Base-by-base conservation (phyloP, 53 echinoderm and acorn worm species). In the Paelopatides confundens region DNA sequence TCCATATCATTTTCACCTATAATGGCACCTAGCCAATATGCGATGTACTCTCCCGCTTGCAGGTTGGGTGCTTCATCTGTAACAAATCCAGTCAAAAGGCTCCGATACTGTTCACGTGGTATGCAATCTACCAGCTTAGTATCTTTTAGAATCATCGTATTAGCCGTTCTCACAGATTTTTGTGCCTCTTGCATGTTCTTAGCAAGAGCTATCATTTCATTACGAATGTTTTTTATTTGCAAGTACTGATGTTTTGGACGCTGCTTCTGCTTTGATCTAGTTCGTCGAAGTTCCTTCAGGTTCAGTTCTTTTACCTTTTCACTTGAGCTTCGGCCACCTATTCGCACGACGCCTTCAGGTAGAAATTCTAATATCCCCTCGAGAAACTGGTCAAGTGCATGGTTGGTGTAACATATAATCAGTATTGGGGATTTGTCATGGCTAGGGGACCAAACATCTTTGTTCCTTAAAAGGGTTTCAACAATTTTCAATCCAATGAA, bases 321-420 rank as follows among this genome's bases (percentile, higher is more conserved):
- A 31, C 64, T 71, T 17, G 65, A 65, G 52, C 52, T 50, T 18
- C 71, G 35, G 32, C n/a, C 34, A 24, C 50, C 86, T 23, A 95
- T 87, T 63, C 98, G 49, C 15, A 98, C 98, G 17, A 98, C 68
- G 21, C 88, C 88, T 14, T 77, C 65, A 2, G 37, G 52, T 24
- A 88, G 82, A 47, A 95, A 98, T n/a, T 53, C 23, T 4, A 87
- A 31, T n/a, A 98, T 90, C 3, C 94, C 94, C 63, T 93, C 90
- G 0, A 98, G 88, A 87, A 95, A 98, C 74, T 98, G 95, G 85
- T 98, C 98, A 4, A 98, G 92, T n/a, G 98, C 94, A 69, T 94
- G 94, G 47, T 92, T 94, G 37, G 95, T 95, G 76, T 95, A 92
- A 87, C 95, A 94, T 13, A 97, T 88, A 0, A 97, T 89, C 12